Percentiles rank a stretch among this genome's conserved stretches.
Conservation (phyloP, 1,140 invertebrate species). For the Uloborus diversus region DNA sequence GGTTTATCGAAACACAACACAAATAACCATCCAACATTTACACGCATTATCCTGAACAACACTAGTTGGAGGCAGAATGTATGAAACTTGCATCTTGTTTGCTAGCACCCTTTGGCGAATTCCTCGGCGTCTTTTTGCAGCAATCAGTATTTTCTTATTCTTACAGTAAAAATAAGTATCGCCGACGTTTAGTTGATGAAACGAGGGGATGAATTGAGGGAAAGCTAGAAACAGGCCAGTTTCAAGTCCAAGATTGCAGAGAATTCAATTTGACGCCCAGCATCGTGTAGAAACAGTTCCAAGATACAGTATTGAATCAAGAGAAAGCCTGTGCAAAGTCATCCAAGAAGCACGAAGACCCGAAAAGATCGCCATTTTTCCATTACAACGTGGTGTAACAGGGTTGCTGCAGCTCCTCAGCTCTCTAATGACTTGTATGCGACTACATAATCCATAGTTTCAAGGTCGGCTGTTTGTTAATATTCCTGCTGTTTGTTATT, state of each 20-base stretch:
- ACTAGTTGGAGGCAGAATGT: no score
- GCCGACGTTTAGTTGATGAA: no score
- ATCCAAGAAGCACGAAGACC: not conserved
- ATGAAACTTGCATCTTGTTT: no score
- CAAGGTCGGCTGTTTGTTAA: not conserved
- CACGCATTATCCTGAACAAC: no score
- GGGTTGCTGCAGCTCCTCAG: constrained; percentile 6
- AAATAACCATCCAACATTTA: no score
- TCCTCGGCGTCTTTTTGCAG: no score
- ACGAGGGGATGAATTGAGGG: no score
- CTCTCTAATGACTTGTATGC: constrained; percentile 4
- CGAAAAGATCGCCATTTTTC: not conserved
- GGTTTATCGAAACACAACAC: no score
- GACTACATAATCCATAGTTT: not conserved
- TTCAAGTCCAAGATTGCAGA: no score
- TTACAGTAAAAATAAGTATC: not conserved
- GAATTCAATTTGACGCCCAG: constrained; percentile 15
- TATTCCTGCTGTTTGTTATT: not conserved
- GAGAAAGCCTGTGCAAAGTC: constrained; percentile 6
- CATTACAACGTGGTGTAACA: not conserved
- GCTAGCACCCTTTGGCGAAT: no score
- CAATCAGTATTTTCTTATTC: no score
- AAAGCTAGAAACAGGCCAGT: no score
- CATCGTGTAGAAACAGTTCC: not conserved
- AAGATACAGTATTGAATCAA: not conserved